A percentile compares a stretch with the other conserved stretches of the same genome.
These are phyloP conservation scores for Blomia tropicalis DNA, from an alignment of 2,888 invertebrate genomes.

Conservation along the genomic window DNA sequence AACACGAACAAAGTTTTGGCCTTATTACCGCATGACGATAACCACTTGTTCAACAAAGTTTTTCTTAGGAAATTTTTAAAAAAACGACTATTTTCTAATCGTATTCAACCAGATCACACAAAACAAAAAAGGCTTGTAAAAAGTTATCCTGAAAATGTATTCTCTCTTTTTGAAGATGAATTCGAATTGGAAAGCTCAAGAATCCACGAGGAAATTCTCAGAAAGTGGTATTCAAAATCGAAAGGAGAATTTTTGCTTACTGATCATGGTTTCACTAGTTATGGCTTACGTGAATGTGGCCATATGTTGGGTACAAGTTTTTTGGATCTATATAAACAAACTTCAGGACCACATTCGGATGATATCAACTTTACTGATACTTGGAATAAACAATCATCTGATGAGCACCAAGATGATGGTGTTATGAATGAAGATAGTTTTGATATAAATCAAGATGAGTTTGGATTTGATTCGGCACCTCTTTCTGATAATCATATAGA, in stretches of 20 bases:
- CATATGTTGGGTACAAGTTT: background rate
- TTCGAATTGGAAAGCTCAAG: background rate
- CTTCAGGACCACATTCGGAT: background rate
- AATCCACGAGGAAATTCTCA: background rate
- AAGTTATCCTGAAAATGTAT: background rate
- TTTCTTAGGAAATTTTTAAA: too few relatives aligned
- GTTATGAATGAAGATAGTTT: background rate
- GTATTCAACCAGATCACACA: too few relatives aligned
- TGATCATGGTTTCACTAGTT: background rate
- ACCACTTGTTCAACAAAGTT: too few relatives aligned
- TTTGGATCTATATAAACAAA: background rate
- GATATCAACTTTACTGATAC: background rate
- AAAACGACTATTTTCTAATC: background rate
- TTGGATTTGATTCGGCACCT: background rate
- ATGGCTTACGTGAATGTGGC: background rate
- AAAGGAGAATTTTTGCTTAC: too few relatives aligned
- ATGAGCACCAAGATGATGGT: too few relatives aligned
- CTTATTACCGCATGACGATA: background rate
- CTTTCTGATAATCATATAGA: background rate
- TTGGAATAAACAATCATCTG: background rate
- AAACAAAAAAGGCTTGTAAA: background rate
- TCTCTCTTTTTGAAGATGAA: background rate
- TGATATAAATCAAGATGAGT: background rate
- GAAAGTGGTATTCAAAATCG: background rate
- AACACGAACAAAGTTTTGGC: background rate